A percentile compares a stretch with the other conserved stretches of the same genome.
These are phyloP conservation scores for Uropsilus gracilis DNA, from an alignment of 2,113 vertebrate species.

Conservation along the genomic window DNA sequence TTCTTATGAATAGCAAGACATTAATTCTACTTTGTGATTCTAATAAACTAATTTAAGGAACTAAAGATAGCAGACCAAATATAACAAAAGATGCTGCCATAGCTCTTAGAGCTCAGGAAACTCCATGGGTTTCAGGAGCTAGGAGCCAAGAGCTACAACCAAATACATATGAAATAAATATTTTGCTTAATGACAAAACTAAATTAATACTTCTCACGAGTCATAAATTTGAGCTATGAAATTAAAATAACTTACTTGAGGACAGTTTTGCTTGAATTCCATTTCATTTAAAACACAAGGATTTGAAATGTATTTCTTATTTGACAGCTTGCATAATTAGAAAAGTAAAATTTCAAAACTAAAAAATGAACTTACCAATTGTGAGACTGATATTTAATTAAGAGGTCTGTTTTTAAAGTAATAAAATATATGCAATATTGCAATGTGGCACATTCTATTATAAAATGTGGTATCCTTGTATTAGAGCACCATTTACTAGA, in stretches of 20 bases:
- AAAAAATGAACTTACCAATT: neutral
- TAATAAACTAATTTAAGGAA: neutral
- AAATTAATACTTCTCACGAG: neutral
- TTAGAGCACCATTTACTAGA: neutral
- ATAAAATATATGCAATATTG: neutral
- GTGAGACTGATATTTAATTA: neutral
- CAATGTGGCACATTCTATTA: neutral
- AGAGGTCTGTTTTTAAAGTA: neutral
- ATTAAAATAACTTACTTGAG: neutral
- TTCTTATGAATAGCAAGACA: neutral
- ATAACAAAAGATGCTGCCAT: neutral
- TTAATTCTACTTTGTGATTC: neutral
- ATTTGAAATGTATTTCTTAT: neutral
- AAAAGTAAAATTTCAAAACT: neutral
- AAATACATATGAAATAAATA: neutral
- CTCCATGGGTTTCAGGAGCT: neutral
- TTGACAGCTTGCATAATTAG: neutral
- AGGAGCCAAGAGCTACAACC: neutral
- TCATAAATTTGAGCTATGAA: neutral
- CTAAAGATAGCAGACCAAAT: neutral
- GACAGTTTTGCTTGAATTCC: neutral
- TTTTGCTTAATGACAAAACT: neutral
- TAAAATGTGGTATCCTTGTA: neutral
- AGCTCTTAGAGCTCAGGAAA: neutral
- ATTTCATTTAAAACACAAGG: constrained; percentile 5